A percentile compares a stretch with the other conserved stretches of the same genome.
phyloP scores from a whole-genome alignment of 2,888 invertebrate species.

The Protodeltote pygarga region DNA sequence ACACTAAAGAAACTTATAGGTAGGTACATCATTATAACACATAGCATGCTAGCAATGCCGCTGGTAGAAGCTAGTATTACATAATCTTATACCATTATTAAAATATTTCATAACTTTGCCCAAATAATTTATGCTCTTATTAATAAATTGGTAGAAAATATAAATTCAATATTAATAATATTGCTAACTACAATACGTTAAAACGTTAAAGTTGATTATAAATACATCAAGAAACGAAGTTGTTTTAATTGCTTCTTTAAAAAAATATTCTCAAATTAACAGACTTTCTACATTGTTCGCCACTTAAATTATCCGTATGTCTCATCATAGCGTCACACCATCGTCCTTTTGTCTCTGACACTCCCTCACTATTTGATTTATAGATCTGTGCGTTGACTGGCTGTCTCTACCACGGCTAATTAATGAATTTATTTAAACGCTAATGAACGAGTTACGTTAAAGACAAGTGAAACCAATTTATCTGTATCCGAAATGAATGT shows the following conservation, averaged over 20 bases:
- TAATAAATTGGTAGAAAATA: too few relatives aligned
- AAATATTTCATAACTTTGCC: too few relatives aligned
- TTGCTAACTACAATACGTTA: too few relatives aligned
- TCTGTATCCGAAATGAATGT: conserved; percentile 72
- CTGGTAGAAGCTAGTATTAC: too few relatives aligned
- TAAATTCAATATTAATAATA: conserved; percentile 3
- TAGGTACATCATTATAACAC: too few relatives aligned
- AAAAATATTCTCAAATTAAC: too few relatives aligned
- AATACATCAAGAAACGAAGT: too few relatives aligned
- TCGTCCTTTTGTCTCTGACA: conserved; percentile 84
- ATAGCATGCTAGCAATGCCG: too few relatives aligned
- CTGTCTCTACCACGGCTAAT: conserved; percentile 79
- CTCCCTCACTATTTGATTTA: conserved; percentile 86
- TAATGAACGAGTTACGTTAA: conserved; percentile 84
- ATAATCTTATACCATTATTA: too few relatives aligned
- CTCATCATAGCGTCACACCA: conserved; percentile 59
- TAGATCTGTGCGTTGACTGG: conserved; percentile 82
- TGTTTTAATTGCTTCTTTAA: too few relatives aligned
- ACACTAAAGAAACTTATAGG: too few relatives aligned
- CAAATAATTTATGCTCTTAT: neutral
- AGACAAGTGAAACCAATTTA: conserved; percentile 80
- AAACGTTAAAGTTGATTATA: conserved; percentile 17
- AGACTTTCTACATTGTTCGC: conserved; percentile 17
- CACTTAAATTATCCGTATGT: conserved; percentile 55
- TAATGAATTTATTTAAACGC: conserved; percentile 87